These are phyloP conservation scores for Odontamblyopus lacepedii DNA, from an alignment of 2,797 vertebrate species.

Conservation along the genomic window DNA sequence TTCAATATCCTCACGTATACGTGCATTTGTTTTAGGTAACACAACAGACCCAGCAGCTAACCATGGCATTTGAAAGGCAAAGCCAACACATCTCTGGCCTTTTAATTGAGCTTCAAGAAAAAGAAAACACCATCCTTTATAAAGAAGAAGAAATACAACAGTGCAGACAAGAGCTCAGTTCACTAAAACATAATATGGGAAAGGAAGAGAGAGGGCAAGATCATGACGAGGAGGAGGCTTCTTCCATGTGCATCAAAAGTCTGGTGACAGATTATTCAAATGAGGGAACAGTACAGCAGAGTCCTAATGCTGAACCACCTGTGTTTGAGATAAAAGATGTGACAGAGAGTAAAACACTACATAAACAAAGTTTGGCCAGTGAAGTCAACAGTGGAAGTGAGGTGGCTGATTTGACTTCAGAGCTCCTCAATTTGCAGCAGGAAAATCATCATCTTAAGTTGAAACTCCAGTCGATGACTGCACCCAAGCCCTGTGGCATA, in stretches of 20 bases:
- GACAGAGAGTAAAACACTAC: constrained; percentile 16
- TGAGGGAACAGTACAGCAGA: constrained; percentile 3
- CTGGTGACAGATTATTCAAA: constrained; percentile 1
- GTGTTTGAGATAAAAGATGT: neutral
- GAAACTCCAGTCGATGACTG: constrained; percentile 24
- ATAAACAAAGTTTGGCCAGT: constrained; percentile 15
- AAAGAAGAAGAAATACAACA: constrained; percentile 68
- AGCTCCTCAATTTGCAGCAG: constrained; percentile 45
- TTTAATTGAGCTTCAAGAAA: constrained; percentile 74
- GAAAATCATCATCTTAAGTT: constrained; percentile 61
- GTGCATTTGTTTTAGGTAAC: constrained; percentile 64
- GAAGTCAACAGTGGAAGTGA: constrained; percentile 20
- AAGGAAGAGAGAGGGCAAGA: constrained; percentile 20
- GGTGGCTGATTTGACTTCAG: constrained; percentile 26
- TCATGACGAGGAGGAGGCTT: constrained; percentile 9
- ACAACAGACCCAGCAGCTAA: constrained; percentile 78
- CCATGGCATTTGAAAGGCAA: constrained; percentile 80
- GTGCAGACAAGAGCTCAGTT: constrained; percentile 54
- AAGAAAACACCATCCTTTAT: constrained; percentile 65
- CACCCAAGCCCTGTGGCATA: neutral
- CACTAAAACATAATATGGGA: constrained; percentile 35
- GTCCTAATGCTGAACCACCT: constrained; percentile 12
- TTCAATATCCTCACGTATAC: neutral
- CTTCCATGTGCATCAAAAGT: neutral
- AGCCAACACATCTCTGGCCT: constrained; percentile 78